phyloP scores from a whole-genome alignment of 2,888 invertebrate species.

The Omphaloscelis lunosa region DNA sequence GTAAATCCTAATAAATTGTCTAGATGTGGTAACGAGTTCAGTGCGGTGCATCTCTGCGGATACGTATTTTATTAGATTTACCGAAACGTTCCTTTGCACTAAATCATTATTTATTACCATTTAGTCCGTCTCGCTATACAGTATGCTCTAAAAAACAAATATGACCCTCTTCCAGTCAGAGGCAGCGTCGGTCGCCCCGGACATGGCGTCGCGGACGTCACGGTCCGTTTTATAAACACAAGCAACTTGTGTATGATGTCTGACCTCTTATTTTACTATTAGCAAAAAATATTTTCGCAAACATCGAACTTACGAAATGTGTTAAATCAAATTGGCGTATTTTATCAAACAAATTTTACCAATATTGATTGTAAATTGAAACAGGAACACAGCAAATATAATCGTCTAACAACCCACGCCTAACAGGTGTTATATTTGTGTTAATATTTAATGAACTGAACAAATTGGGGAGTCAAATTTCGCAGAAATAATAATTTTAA shows the following conservation, averaged over 20 bases:
- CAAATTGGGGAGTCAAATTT: constrained; percentile 40
- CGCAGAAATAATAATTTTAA: constrained; percentile 39
- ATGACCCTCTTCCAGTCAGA: constrained; percentile 23
- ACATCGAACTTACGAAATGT: not conserved
- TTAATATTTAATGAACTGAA: constrained; percentile 30
- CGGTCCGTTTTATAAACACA: constrained; percentile 38
- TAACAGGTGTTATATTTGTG: constrained; percentile 3
- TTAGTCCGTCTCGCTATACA: constrained; percentile 51
- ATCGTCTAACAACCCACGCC: not conserved
- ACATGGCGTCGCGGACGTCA: constrained; percentile 16
- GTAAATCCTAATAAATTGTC: constrained; percentile 82
- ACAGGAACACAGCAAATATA: not conserved
- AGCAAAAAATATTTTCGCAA: constrained; percentile 1
- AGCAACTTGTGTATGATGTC: constrained; percentile 21
- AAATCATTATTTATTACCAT: constrained; percentile 78
- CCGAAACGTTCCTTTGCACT: constrained; percentile 75
- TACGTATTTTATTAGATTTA: constrained; percentile 80
- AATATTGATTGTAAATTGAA: constrained; percentile 6
- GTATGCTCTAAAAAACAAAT: constrained; percentile 48
- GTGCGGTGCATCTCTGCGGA: constrained; percentile 76
- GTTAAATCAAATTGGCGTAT: not conserved
- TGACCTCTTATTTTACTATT: constrained; percentile 23
- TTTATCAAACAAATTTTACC: not conserved
- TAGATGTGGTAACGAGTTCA: constrained; percentile 79
- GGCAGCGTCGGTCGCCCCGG: constrained; percentile 4